Evolutionary conservation across 1,140 invertebrate species (phyloP).

Genomic region (Brachionus sp.): DNA sequence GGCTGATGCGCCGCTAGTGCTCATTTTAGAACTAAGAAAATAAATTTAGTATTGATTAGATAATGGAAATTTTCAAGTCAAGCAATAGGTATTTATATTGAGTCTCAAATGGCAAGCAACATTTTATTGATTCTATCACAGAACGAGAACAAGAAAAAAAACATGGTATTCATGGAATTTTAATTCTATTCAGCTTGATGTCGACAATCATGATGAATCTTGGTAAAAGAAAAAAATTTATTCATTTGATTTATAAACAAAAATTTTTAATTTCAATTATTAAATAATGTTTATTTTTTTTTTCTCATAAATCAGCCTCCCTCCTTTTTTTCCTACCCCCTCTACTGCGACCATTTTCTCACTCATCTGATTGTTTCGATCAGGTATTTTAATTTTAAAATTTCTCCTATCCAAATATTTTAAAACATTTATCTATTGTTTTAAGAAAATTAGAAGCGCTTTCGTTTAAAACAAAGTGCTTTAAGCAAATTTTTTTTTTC

Average conservation of each 20-base stretch:
- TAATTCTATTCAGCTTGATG: slow-evolving; percentile 1
- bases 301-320: neutral
- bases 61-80: neutral
- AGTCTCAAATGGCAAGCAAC: neutral
- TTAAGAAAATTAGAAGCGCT: neutral
- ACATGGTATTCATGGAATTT: slow-evolving; percentile 25
- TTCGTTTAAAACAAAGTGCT: neutral
- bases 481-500: neutral
- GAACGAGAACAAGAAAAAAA: neutral
- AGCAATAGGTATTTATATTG: slow-evolving; percentile 24
- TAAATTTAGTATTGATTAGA: neutral
- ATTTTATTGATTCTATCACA: neutral
- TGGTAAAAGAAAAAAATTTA: neutral
- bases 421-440: neutral
- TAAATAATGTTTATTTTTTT: slow-evolving; percentile 11
- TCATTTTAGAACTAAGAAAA: neutral
- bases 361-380: neutral
- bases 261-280: slow-evolving; percentile 4
- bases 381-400: neutral
- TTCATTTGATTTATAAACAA: slow-evolving; percentile 32
- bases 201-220: slow-evolving; percentile 1
- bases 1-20: slow-evolving; percentile 2
- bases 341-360: neutral
- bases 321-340: no score
- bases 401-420: neutral